Conservation (phyloP, 2,113 vertebrate species). For the Marmota flaviventris region DNA sequence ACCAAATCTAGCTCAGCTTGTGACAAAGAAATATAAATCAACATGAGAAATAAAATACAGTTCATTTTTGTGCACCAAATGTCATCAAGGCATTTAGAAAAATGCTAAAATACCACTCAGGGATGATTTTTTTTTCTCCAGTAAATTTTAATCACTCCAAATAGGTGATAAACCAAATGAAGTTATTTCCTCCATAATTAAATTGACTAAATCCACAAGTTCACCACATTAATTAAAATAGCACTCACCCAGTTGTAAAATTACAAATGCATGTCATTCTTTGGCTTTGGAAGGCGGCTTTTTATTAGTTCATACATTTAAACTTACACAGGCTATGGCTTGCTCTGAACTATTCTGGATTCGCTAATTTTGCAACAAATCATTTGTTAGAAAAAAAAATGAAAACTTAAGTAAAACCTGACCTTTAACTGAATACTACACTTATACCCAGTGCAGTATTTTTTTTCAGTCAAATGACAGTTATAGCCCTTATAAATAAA, state of each 20-base stretch:
- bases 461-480: slow-evolving; percentile 72
- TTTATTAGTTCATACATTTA: slow-evolving; percentile 72
- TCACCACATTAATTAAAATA: slow-evolving; percentile 81
- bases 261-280: slow-evolving; percentile 77
- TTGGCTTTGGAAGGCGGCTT: slow-evolving; percentile 63
- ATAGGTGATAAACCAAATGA: slow-evolving; percentile 75
- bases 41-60: slow-evolving; percentile 76
- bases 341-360: slow-evolving; percentile 60
- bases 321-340: slow-evolving; percentile 29
- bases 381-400: slow-evolving; percentile 47
- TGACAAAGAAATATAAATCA: slow-evolving; percentile 83
- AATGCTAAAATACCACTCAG: slow-evolving; percentile 86
- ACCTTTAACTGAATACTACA: slow-evolving; percentile 66
- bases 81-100: slow-evolving; percentile 80
- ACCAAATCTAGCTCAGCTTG: slow-evolving; percentile 84
- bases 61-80: slow-evolving; percentile 78
- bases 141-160: slow-evolving; percentile 87
- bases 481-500: slow-evolving; percentile 71
- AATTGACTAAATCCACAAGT: slow-evolving; percentile 73
- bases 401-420: slow-evolving; percentile 65
- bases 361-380: slow-evolving; percentile 73
- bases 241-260: slow-evolving; percentile 63
- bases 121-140: slow-evolving; percentile 79
- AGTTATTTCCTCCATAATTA: slow-evolving; percentile 82
- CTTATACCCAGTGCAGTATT: slow-evolving; percentile 49